Evolutionary conservation across 2,113 vertebrate species (phyloP).

Genomic region (Crotalus horridus): DNA sequence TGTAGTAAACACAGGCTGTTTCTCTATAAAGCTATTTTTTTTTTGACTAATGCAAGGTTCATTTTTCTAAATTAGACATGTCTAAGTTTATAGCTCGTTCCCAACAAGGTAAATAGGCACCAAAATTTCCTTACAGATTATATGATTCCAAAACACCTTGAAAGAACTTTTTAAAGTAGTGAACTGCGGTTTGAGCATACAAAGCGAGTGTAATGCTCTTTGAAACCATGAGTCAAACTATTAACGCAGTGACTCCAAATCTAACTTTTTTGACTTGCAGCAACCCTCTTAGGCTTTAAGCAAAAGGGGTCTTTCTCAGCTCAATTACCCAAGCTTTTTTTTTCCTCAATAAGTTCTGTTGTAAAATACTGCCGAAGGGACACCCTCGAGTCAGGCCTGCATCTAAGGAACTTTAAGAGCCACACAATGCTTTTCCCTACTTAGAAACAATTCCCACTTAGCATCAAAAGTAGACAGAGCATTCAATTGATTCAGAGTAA

Average conservation of each 20-base stretch:
- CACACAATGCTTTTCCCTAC: neutral
- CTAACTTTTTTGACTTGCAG: neutral
- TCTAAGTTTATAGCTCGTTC: neutral
- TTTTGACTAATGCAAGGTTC: neutral
- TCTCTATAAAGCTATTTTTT: neutral
- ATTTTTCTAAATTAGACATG: neutral
- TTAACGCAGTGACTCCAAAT: neutral
- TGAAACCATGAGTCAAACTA: neutral
- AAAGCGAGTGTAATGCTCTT: neutral
- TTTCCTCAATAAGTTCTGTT: neutral
- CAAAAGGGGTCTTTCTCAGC: neutral
- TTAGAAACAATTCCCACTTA: neutral
- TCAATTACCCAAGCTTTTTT: no score
- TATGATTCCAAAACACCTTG: no score
- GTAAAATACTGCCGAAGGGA: neutral
- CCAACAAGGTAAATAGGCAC: neutral
- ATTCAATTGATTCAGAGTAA: neutral
- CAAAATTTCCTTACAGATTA: neutral
- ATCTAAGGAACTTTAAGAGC: neutral
- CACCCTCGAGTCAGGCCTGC: neutral
- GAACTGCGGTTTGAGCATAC: neutral
- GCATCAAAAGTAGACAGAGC: neutral
- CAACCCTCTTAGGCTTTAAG: neutral
- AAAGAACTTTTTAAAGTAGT: neutral
- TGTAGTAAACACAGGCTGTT: neutral